Evolutionary conservation across 2,113 vertebrate species (phyloP).

Genomic region (Amphiprion percula): DNA sequence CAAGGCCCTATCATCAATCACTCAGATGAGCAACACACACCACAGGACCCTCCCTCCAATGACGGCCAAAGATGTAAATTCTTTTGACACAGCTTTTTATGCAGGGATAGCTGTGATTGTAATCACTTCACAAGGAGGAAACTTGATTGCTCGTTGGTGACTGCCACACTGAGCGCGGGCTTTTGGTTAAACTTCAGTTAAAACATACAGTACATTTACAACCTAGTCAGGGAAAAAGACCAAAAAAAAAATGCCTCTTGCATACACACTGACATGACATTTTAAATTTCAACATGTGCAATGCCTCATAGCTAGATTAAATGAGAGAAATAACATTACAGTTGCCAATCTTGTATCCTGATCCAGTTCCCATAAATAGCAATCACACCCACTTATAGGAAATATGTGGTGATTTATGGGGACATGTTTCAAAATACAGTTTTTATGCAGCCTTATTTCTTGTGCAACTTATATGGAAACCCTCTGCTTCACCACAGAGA

Average conservation of each 20-base stretch:
- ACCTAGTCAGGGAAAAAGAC: background rate
- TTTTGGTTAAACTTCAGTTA: background rate
- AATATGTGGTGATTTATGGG: conserved; percentile 24
- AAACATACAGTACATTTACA: conserved; percentile 12
- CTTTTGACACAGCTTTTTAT: conserved; percentile 43
- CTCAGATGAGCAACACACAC: conserved; percentile 67
- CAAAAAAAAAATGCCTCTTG: conserved; percentile 24
- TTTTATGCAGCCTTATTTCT: background rate
- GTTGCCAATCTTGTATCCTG: conserved; percentile 26
- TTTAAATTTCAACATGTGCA: conserved; percentile 10
- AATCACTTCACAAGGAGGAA: conserved; percentile 34
- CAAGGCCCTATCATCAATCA: conserved; percentile 78
- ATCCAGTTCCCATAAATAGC: conserved; percentile 30
- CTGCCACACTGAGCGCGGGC: background rate
- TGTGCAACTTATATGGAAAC: background rate
- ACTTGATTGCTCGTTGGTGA: conserved; percentile 13
- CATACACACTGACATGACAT: conserved; percentile 20
- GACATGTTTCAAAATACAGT: conserved; percentile 16
- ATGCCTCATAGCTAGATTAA: conserved; percentile 21
- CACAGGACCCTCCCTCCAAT: conserved; percentile 54
- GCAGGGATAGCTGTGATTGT: conserved; percentile 5
- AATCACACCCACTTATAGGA: conserved; percentile 30
- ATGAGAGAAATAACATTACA: conserved; percentile 24
- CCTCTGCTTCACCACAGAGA: no score
- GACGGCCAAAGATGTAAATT: conserved; percentile 58